Percentiles rank a stretch among this genome's conserved stretches.
Conservation (phyloP, 2,113 vertebrate genomes). For the Eleginops maclovinus region DNA sequence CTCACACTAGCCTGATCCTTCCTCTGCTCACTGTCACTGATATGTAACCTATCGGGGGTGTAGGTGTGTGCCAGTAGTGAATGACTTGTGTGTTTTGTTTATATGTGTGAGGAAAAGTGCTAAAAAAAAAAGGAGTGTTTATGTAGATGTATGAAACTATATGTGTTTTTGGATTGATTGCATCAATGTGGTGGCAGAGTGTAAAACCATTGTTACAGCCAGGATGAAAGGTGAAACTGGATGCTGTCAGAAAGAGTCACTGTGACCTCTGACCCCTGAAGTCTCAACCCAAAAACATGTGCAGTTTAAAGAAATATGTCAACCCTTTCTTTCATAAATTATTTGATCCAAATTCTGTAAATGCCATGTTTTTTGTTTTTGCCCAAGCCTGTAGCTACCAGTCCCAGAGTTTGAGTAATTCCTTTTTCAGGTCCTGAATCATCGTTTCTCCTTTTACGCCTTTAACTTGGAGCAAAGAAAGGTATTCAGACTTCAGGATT, state of each 20-base stretch:
- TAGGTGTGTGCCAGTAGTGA: background rate
- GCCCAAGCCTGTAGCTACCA: constrained; percentile 3
- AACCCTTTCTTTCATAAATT: background rate
- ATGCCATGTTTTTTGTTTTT: constrained; percentile 39
- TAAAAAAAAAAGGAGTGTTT: too few species aligned
- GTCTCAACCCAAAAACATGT: background rate
- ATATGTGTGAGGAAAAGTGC: background rate
- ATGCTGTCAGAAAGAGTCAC: background rate
- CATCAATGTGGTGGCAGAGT: constrained; percentile 21
- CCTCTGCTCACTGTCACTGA: constrained; percentile 50
- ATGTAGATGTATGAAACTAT: background rate
- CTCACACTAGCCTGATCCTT: constrained; percentile 60
- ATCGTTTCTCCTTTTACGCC: constrained; percentile 39
- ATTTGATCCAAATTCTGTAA: constrained; percentile 6
- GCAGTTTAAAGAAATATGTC: constrained; percentile 5
- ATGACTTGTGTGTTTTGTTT: constrained; percentile 1
- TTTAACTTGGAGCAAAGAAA: constrained; percentile 46
- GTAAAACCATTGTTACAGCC: background rate
- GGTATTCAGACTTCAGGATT: constrained; percentile 13
- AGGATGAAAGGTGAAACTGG: constrained; percentile 24
- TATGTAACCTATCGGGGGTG: constrained; percentile 13
- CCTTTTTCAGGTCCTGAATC: constrained; percentile 17
- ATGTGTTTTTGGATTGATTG: constrained; percentile 19
- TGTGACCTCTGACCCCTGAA: constrained; percentile 11
- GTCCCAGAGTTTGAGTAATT: constrained; percentile 18